These are phyloP conservation scores for Myotis vivesi DNA, from an alignment of 2,797 vertebrate genomes.

Conservation along the genomic window DNA sequence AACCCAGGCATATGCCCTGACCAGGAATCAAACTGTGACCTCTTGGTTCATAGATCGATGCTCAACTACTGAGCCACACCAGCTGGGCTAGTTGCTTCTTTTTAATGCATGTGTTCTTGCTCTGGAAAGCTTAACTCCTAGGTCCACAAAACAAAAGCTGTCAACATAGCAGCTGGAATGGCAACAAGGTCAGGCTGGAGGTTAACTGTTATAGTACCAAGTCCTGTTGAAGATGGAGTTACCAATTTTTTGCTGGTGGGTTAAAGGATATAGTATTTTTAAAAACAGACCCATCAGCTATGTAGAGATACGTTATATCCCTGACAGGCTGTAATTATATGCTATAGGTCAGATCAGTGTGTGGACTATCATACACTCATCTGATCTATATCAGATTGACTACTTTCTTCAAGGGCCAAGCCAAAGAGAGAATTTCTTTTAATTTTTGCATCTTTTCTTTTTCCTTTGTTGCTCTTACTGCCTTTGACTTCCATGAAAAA, in stretches of 20 bases:
- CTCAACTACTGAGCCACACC: background rate
- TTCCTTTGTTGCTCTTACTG: constrained; percentile 40
- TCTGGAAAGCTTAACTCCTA: background rate
- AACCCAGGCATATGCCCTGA: background rate
- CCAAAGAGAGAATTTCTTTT: background rate
- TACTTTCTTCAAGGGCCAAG: background rate
- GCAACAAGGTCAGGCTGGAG: constrained; percentile 69
- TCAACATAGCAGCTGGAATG: constrained; percentile 22
- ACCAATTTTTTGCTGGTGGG: constrained; percentile 60
- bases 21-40: background rate
- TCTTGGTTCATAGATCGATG: too few relatives aligned
- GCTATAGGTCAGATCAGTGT: constrained; percentile 64
- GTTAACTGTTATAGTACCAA: constrained; percentile 70
- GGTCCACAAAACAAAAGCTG: background rate
- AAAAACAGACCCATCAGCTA: constrained; percentile 62
- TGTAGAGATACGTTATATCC: constrained; percentile 73
- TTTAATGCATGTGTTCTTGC: background rate
- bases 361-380: background rate
- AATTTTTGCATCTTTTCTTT: constrained; percentile 34
- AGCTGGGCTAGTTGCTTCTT: background rate
- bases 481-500: constrained; percentile 28
- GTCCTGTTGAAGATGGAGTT: constrained; percentile 71
- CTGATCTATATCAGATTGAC: background rate
- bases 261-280: constrained; percentile 69
- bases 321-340: constrained; percentile 69